phyloP scores from a whole-genome alignment of 1,140 invertebrate species.

The Drosophila guanche region DNA sequence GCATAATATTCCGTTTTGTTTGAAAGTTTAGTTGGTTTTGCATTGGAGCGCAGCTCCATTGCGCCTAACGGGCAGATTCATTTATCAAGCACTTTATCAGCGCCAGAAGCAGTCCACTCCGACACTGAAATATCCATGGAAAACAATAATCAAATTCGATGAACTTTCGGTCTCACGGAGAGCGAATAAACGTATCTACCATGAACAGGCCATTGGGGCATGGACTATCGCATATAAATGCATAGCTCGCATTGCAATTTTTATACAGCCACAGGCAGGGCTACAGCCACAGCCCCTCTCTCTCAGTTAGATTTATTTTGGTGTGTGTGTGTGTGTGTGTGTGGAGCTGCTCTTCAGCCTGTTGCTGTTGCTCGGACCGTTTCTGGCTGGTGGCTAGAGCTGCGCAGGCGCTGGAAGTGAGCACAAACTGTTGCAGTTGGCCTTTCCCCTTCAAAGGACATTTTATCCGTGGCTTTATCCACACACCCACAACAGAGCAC shows the following conservation, averaged over 20 bases:
- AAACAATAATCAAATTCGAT: constrained; percentile 13
- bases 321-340: constrained; percentile 13
- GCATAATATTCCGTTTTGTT: constrained; percentile 62
- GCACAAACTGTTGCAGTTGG: constrained; percentile 72
- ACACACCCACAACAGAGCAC: constrained; percentile 10
- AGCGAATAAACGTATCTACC: not conserved
- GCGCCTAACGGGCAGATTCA: constrained; percentile 44
- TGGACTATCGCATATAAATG: constrained; percentile 68
- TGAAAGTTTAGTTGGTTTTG: constrained; percentile 48
- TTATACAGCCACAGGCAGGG: constrained; percentile 23
- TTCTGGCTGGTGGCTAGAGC: too few relatives aligned
- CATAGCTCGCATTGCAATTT: constrained; percentile 57
- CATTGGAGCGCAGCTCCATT: constrained; percentile 11
- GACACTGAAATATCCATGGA: constrained; percentile 35
- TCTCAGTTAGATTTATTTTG: not conserved
- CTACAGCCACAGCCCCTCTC: not conserved
- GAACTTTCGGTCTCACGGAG: too few relatives aligned
- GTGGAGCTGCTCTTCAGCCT: constrained; percentile 52
- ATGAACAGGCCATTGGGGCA: constrained; percentile 22
- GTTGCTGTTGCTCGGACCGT: constrained; percentile 53
- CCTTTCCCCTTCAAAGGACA: constrained; percentile 64
- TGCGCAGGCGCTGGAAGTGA: constrained; percentile 67
- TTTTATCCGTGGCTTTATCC: constrained; percentile 74
- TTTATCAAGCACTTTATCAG: constrained; percentile 50
- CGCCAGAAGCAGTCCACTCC: constrained; percentile 22